Evolutionary conservation across 2,797 vertebrate species (phyloP).

Genomic region (Bufotes viridis): DNA sequence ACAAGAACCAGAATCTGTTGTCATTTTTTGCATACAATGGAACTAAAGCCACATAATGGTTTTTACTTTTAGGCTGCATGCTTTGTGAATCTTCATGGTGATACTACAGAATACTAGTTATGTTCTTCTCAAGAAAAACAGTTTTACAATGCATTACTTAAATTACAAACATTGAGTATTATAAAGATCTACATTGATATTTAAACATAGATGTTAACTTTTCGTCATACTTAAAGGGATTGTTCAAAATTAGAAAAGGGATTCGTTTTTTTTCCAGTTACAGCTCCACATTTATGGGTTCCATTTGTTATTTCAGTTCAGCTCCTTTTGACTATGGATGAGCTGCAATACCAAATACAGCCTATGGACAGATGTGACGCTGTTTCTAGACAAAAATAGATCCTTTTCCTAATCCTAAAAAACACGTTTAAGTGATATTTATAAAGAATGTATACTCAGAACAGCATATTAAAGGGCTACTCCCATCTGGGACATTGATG

Average conservation of each 20-base stretch:
- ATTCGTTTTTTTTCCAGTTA: too few relatives aligned
- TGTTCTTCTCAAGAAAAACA: neutral
- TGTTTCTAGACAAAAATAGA: neutral
- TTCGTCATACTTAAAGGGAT: too few relatives aligned
- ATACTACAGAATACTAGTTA: neutral
- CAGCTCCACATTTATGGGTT: neutral
- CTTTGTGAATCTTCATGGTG: neutral
- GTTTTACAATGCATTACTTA: neutral
- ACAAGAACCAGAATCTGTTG: conserved; percentile 31
- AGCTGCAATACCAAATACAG: neutral
- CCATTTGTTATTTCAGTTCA: neutral
- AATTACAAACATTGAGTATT: neutral
- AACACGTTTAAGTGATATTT: neutral
- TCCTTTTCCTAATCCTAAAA: neutral
- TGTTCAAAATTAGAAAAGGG: too few relatives aligned
- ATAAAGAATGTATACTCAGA: neutral
- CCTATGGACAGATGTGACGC: neutral
- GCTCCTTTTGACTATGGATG: neutral
- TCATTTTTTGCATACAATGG: conserved; percentile 23
- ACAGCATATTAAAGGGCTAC: neutral
- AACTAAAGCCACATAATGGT: conserved; percentile 21
- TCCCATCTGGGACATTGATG: too few relatives aligned
- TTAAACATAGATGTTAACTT: neutral
- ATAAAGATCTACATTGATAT: neutral
- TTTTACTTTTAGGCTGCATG: conserved; percentile 7